Percentiles rank a stretch among this genome's conserved stretches.
phyloP scores from a whole-genome alignment of 2,113 vertebrate genomes.

The Xiphophorus maculatus region DNA sequence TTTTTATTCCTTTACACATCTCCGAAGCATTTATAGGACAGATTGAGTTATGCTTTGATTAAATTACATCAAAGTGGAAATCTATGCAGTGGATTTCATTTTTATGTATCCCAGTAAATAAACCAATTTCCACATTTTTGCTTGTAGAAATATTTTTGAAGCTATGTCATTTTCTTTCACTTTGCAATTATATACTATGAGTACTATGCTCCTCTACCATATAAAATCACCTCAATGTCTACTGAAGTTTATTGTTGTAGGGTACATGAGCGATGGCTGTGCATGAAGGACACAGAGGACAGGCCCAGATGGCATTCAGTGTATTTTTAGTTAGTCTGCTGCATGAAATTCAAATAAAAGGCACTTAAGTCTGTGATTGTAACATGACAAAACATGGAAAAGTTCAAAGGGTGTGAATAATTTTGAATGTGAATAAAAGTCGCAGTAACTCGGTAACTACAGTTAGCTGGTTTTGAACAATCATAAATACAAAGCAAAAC shows the following conservation, averaged over 20 bases:
- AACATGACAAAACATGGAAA: too few relatives aligned
- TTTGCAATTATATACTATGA: too few relatives aligned
- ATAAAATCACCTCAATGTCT: too few relatives aligned
- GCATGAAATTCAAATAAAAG: too few relatives aligned
- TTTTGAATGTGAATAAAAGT: not conserved
- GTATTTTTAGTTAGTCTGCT: not conserved
- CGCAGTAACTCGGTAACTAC: not conserved
- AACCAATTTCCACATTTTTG: not conserved
- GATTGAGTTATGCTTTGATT: not conserved
- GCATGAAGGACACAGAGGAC: slow-evolving; percentile 37
- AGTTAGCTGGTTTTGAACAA: not conserved
- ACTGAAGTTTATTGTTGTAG: not conserved
- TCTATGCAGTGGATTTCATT: not conserved
- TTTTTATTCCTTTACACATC: too few relatives aligned
- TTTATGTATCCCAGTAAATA: not conserved
- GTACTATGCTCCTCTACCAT: too few relatives aligned
- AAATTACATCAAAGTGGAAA: not conserved
- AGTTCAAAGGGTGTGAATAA: too few relatives aligned
- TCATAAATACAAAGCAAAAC: not conserved
- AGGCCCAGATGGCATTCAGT: slow-evolving; percentile 41
- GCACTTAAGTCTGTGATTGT: too few relatives aligned
- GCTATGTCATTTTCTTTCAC: too few relatives aligned
- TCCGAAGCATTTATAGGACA: not conserved
- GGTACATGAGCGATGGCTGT: slow-evolving; percentile 18
- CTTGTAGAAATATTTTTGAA: not conserved